phyloP scores from a whole-genome alignment of 2,113 vertebrate genomes.

The Irena cyanogastra region DNA sequence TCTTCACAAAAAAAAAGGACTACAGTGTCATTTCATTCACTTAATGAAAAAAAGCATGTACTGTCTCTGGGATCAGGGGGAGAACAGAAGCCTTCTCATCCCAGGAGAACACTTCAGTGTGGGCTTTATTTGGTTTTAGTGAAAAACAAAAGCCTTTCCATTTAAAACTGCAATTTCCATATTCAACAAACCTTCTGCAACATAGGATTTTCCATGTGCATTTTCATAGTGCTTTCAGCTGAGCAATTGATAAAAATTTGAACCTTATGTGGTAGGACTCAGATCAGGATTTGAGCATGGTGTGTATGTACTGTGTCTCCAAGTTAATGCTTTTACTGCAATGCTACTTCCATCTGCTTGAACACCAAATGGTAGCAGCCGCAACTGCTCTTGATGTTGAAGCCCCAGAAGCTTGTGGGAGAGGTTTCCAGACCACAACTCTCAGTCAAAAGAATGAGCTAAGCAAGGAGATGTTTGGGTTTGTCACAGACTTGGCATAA shows the following conservation, averaged over 20 bases:
- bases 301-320: neutral
- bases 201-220: neutral
- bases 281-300: neutral
- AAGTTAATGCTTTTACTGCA: neutral
- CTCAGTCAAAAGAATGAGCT: neutral
- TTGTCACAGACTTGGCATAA: neutral
- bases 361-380: neutral
- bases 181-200: neutral
- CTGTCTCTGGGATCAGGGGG: neutral
- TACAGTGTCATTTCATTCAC: neutral
- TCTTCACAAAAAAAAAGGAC: neutral
- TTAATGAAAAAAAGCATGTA: neutral
- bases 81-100: neutral
- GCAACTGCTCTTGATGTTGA: neutral
- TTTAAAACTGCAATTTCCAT: neutral
- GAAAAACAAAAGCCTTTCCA: neutral
- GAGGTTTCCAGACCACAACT: neutral
- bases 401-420: neutral
- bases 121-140: neutral
- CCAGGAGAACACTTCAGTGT: neutral
- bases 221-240: neutral
- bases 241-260: rapidly evolving
- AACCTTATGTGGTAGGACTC: rapidly evolving
- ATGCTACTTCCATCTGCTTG: neutral
- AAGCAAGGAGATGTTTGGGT: neutral